Conservation (phyloP, 2,797 vertebrate genomes). For the Hippoglossus hippoglossus region DNA sequence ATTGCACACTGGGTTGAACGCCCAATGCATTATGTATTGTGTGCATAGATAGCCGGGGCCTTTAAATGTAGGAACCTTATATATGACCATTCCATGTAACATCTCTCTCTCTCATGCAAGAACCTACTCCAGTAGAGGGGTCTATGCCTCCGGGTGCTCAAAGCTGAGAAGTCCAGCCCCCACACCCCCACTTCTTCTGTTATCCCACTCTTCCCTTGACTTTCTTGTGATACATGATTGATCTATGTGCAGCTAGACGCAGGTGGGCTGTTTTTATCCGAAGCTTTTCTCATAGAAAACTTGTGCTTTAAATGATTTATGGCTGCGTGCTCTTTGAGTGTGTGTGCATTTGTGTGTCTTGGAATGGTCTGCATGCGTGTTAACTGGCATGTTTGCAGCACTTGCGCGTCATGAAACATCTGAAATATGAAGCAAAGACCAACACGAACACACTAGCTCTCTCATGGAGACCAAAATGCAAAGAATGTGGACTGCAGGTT, state of each 20-base stretch:
- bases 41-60: slow-evolving; percentile 49
- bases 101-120: slow-evolving; percentile 43
- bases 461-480: slow-evolving; percentile 22
- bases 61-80: slow-evolving; percentile 48
- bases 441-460: slow-evolving; percentile 18
- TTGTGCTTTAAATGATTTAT: slow-evolving; percentile 80
- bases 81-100: slow-evolving; percentile 46
- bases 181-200: slow-evolving; percentile 47
- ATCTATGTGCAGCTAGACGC: slow-evolving; percentile 76
- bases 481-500: slow-evolving; percentile 1
- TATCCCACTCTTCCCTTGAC: slow-evolving; percentile 66
- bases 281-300: slow-evolving; percentile 73
- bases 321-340: slow-evolving; percentile 60
- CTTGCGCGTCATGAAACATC: slow-evolving; percentile 54
- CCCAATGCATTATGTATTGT: slow-evolving; percentile 75
- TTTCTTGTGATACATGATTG: slow-evolving; percentile 79
- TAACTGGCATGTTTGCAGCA: slow-evolving; percentile 53
- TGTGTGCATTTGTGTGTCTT: slow-evolving; percentile 39
- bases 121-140: slow-evolving; percentile 39
- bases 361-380: slow-evolving; percentile 45
- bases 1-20: slow-evolving; percentile 64
- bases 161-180: slow-evolving; percentile 42
- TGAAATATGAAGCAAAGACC: slow-evolving; percentile 31
- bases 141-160: slow-evolving; percentile 44
- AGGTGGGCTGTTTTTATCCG: slow-evolving; percentile 76